Evolutionary conservation across 1,140 invertebrate species (phyloP).

Genomic region (Dendrolimus punctatus): DNA sequence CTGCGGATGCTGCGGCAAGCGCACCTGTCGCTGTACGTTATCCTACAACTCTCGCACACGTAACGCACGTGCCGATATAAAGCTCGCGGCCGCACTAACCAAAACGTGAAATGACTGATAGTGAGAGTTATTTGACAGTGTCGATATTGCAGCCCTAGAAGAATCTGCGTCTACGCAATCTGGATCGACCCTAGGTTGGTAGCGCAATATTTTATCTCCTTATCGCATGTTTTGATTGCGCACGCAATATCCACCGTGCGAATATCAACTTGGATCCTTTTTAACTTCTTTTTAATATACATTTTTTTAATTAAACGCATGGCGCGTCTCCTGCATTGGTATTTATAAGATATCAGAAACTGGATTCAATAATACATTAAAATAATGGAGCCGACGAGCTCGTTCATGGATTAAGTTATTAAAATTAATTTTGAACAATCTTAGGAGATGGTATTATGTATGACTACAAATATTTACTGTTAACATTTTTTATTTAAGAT

Average conservation of each 20-base stretch:
- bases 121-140: conserved; percentile 50
- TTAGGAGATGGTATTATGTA: too few species aligned
- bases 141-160: conserved; percentile 19
- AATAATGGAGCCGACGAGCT: too few species aligned
- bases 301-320: conserved; percentile 6
- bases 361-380: too few species aligned
- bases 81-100: conserved; percentile 12
- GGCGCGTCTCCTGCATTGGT: neutral
- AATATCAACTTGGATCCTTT: conserved; percentile 13
- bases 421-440: too few species aligned
- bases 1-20: conserved; percentile 54
- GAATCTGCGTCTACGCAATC: conserved; percentile 29
- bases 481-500: too few species aligned
- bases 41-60: neutral
- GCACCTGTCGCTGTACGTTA: conserved; percentile 32
- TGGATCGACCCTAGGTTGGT: conserved; percentile 54
- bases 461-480: too few species aligned
- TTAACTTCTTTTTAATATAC: conserved; percentile 3
- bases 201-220: conserved; percentile 40
- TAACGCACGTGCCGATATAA: conserved; percentile 5
- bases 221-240: conserved; percentile 44
- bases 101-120: conserved; percentile 32
- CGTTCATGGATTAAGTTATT: too few species aligned
- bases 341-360: too few species aligned
- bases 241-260: conserved; percentile 36